Conservation (phyloP, 1,140 invertebrate species). For the Anthonomus grandis region DNA sequence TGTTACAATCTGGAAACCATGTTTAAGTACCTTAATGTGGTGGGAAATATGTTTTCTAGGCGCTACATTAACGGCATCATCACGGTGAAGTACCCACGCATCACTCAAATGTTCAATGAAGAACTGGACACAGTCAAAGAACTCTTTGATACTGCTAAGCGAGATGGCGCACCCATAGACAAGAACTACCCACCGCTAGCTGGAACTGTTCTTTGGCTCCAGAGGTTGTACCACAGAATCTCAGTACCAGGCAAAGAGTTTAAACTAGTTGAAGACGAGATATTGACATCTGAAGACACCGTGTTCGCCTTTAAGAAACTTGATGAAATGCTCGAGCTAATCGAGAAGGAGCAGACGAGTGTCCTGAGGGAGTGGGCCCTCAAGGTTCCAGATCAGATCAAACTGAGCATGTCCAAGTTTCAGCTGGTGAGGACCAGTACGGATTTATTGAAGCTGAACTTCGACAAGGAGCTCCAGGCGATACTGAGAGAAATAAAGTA, state of each 20-base stretch:
- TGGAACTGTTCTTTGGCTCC: slow-evolving; percentile 68
- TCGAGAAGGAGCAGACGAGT: slow-evolving; percentile 42
- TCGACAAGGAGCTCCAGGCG: slow-evolving; percentile 51
- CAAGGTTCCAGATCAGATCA: slow-evolving; percentile 44
- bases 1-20: slow-evolving; percentile 66
- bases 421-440: slow-evolving; percentile 40
- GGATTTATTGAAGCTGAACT: slow-evolving; percentile 46
- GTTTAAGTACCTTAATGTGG: slow-evolving; percentile 66
- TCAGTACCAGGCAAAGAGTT: slow-evolving; percentile 59
- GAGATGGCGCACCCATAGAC: slow-evolving; percentile 57
- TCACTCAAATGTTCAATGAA: slow-evolving; percentile 59
- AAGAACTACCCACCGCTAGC: slow-evolving; percentile 69
- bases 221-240: slow-evolving; percentile 64
- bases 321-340: slow-evolving; percentile 44
- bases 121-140: slow-evolving; percentile 65
- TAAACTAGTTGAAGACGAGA: slow-evolving; percentile 53
- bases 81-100: slow-evolving; percentile 55
- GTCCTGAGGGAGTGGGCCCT: slow-evolving; percentile 47
- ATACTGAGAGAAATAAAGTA: slow-evolving; percentile 62
- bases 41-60: slow-evolving; percentile 68
- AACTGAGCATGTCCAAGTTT: slow-evolving; percentile 45
- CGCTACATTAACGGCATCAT: slow-evolving; percentile 68
- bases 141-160: slow-evolving; percentile 52
- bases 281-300: slow-evolving; percentile 41
- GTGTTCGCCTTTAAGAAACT: slow-evolving; percentile 44